Base-by-base conservation (phyloP, 2,888 invertebrate genomes). In the Lasioglossum lativentre region DNA sequence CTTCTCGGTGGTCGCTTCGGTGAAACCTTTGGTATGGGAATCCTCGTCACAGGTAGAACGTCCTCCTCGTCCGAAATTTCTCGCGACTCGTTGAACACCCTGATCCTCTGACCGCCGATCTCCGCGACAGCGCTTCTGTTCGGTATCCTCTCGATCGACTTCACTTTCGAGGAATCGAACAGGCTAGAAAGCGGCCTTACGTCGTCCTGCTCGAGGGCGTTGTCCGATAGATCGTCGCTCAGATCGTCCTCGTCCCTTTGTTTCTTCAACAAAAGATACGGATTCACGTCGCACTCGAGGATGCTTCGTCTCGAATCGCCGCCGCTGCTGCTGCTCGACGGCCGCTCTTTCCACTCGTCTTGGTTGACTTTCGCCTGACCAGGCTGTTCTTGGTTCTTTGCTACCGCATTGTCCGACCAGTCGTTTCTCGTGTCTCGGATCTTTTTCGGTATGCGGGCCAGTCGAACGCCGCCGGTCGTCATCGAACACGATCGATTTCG, bases 231-330 rank as follows among this genome's bases (percentile, higher is more conserved):
- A 88, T 92, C 94, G 92, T 91, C 96, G 94, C 92, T 95, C 82
- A 90, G 95, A 87, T 93, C 96, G 89, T 93, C 96, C 94, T 93
- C 96, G 93, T 92, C 92, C 34, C 78, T 89, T 40, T 90, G 90
- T 74, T 94, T 96, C 93, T 97, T 97, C 91, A 98, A 97, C 93
- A 98, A 96, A 89, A 98, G 97, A 94, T 98, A 98, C 4, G 98
- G 98, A 95, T 98, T 98, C 66, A 98, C 97, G 94, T 97, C 97
- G 95, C 98, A 98, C 91, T 98, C 97, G 68, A 98, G 95, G 88
- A 98, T 98, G 30, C 98, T 98, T 89, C 96, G 97, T 4, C 91
- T 78, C 34, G 82, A 88, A 23, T 91, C 91, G 8, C 34, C 66
- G 12, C 42, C n/a, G 27, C 27, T 89, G 10, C 56, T 30, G 27